phyloP scores from a whole-genome alignment of 2,888 invertebrate genomes.

The Rhamnusium bicolor region DNA sequence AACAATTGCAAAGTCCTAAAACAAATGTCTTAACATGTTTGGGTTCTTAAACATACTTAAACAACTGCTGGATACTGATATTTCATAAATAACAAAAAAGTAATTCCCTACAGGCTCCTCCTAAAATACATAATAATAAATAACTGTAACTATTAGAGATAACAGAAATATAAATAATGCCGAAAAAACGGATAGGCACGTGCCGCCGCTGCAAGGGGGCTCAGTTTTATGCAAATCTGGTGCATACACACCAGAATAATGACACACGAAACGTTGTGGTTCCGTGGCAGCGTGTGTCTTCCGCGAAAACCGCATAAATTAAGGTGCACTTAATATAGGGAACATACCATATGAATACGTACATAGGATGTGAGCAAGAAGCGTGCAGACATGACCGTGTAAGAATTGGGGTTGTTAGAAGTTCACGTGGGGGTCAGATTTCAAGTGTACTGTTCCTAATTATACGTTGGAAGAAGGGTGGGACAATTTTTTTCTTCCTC shows the following conservation, averaged over 20 bases:
- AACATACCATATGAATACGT: constrained; percentile 25
- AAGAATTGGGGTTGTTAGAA: constrained; percentile 13
- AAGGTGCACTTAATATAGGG: constrained; percentile 39
- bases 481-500: not conserved
- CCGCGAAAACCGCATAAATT: constrained; percentile 38
- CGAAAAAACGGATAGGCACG: not conserved
- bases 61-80: too few species aligned
- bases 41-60: too few species aligned
- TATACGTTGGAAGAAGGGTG: constrained; percentile 16
- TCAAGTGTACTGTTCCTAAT: constrained; percentile 45
- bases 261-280: constrained; percentile 42
- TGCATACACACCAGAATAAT: constrained; percentile 38
- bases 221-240: constrained; percentile 44
- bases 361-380: constrained; percentile 38
- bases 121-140: too few species aligned
- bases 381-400: constrained; percentile 30
- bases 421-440: constrained; percentile 41
- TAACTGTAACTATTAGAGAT: too few species aligned
- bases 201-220: constrained; percentile 18
- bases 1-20: too few species aligned
- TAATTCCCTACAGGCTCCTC: too few species aligned
- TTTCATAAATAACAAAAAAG: too few species aligned
- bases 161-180: not conserved
- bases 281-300: constrained; percentile 39
- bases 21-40: too few species aligned